Percentiles rank a stretch among this genome's conserved stretches.
phyloP scores from a whole-genome alignment of 2,888 invertebrate species.

The Chrysina gloriosa region DNA sequence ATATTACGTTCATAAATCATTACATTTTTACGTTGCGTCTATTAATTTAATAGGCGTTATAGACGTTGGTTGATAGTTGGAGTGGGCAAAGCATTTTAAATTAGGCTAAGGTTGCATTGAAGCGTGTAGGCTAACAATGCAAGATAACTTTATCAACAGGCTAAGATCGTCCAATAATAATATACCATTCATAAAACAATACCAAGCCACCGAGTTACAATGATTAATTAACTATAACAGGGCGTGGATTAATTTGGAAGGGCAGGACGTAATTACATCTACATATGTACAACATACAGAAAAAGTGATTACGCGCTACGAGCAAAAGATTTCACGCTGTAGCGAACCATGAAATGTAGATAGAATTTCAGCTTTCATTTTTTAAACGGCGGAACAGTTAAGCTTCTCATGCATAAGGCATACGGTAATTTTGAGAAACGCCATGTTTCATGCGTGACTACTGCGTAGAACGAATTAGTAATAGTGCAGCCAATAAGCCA shows the following conservation, averaged over 20 bases:
- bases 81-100: conserved; percentile 22
- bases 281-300: too few relatives aligned
- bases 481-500: too few relatives aligned
- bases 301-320: too few relatives aligned
- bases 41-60: neutral
- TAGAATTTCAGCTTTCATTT: too few relatives aligned
- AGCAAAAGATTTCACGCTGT: too few relatives aligned
- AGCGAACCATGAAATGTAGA: too few relatives aligned
- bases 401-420: too few relatives aligned
- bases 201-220: conserved; percentile 15
- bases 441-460: too few relatives aligned
- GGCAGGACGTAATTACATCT: conserved; percentile 15
- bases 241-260: conserved; percentile 7
- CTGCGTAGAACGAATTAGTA: too few relatives aligned
- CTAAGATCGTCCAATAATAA: conserved; percentile 15
- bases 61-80: neutral
- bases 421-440: too few relatives aligned
- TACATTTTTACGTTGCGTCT: neutral
- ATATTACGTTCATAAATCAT: neutral
- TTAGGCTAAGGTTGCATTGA: conserved; percentile 25
- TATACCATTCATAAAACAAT: conserved; percentile 8
- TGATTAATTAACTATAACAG: conserved; percentile 22
- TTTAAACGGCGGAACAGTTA: too few relatives aligned
- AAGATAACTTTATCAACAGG: conserved; percentile 13
- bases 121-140: conserved; percentile 33